Percentiles rank a stretch among this genome's conserved stretches.
Conservation (phyloP, 2,888 invertebrate species). For the Sminthurides aquaticus region DNA sequence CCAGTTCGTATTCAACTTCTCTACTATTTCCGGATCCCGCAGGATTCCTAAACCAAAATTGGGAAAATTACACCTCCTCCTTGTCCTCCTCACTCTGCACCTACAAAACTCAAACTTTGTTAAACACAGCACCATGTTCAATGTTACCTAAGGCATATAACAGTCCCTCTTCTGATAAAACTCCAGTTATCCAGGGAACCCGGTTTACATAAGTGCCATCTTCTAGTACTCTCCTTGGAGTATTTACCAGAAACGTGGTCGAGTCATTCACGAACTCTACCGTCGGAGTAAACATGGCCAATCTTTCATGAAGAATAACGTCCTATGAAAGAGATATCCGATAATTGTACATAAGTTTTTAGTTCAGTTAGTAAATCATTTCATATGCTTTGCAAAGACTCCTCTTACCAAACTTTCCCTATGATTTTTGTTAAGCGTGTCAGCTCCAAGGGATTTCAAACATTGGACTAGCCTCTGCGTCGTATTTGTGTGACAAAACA, state of each 20-base stretch:
- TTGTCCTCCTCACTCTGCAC: no score
- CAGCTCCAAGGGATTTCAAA: constrained; percentile 26
- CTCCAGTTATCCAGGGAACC: constrained; percentile 35
- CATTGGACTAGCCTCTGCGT: constrained; percentile 24
- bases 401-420: constrained; percentile 21
- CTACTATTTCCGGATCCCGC: constrained; percentile 12
- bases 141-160: constrained; percentile 33
- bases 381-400: background rate
- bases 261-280: constrained; percentile 28
- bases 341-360: background rate
- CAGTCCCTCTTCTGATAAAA: constrained; percentile 38
- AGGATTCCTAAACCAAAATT: constrained; percentile 18
- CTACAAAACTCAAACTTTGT: no score
- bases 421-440: constrained; percentile 24
- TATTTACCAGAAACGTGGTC: constrained; percentile 28
- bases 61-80: no score
- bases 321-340: constrained; percentile 29
- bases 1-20: constrained; percentile 22
- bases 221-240: constrained; percentile 30
- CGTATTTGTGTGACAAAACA: constrained; percentile 31
- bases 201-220: constrained; percentile 28
- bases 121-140: no score
- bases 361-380: background rate
- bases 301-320: constrained; percentile 28
- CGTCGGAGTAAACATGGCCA: constrained; percentile 35